Conservation (phyloP, 2,797 vertebrate species). For the Manis javanica region DNA sequence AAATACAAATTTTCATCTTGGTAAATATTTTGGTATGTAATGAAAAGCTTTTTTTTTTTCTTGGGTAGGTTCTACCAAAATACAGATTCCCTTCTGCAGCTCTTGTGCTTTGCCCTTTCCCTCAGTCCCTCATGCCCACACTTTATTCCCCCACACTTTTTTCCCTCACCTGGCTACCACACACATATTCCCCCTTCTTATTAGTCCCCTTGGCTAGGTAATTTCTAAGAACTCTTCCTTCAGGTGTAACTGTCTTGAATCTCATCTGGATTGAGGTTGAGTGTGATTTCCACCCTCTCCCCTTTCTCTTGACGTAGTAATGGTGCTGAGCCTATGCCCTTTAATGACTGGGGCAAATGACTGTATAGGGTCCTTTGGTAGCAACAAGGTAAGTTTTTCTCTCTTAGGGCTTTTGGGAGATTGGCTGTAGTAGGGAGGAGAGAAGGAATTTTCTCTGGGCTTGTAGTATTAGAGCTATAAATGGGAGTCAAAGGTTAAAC, state of each 20-base stretch:
- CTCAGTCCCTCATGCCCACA: not conserved
- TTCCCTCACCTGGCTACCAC: not conserved
- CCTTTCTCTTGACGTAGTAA: conserved; percentile 1
- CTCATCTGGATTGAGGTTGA: conserved; percentile 2
- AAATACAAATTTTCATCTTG: conserved; percentile 62
- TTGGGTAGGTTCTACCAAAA: conserved; percentile 12
- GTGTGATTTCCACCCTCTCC: not conserved
- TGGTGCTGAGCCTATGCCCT: not conserved
- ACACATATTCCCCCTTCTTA: not conserved
- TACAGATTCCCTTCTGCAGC: not conserved
- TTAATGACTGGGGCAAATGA: not conserved
- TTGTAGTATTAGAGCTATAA: not conserved
- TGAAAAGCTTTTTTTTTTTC: conserved; percentile 22
- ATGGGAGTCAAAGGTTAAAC: not conserved
- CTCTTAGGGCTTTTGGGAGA: not conserved
- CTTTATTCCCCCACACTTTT: not conserved
- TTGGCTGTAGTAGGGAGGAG: not conserved
- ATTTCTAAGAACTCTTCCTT: conserved; percentile 39
- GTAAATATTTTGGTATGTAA: conserved; percentile 31
- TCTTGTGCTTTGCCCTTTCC: not conserved
- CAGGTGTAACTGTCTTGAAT: not conserved
- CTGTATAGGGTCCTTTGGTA: not conserved
- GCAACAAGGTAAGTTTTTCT: not conserved
- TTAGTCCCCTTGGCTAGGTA: not conserved
- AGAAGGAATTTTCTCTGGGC: not conserved